Conservation (phyloP, 2,113 vertebrate genomes). For the Scalopus aquaticus region DNA sequence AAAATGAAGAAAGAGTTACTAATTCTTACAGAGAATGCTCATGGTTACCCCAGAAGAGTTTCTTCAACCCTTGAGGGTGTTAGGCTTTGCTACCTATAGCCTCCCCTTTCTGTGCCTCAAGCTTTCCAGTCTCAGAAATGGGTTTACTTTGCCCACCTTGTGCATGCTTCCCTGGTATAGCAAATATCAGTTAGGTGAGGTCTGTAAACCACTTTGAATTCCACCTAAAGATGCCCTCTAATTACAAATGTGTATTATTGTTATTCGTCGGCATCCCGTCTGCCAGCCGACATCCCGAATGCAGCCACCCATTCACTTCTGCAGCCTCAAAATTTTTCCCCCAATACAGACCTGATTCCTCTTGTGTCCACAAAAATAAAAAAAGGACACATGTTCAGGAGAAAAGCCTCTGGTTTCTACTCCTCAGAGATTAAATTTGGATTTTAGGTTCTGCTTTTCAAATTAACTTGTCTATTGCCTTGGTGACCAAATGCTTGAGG, state of each 20-base stretch:
- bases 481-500: background rate
- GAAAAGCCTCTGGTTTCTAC: background rate
- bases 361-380: background rate
- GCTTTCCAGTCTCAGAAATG: background rate
- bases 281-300: background rate
- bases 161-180: background rate
- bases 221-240: background rate
- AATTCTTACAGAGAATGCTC: background rate
- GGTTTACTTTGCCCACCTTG: background rate
- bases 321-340: background rate
- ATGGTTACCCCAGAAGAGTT: background rate
- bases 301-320: background rate
- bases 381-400: background rate
- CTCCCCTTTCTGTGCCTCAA: background rate
- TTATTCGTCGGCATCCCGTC: background rate
- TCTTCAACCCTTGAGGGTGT: background rate
- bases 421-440: background rate
- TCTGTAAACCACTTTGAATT: background rate
- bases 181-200: background rate
- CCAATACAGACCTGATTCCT: background rate
- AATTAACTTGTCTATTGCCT: background rate
- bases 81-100: background rate
- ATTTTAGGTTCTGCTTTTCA: conserved; percentile 13
- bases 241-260: background rate
- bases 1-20: background rate